Conservation (phyloP, 2,113 vertebrate species). For the Tetrax tetrax region DNA sequence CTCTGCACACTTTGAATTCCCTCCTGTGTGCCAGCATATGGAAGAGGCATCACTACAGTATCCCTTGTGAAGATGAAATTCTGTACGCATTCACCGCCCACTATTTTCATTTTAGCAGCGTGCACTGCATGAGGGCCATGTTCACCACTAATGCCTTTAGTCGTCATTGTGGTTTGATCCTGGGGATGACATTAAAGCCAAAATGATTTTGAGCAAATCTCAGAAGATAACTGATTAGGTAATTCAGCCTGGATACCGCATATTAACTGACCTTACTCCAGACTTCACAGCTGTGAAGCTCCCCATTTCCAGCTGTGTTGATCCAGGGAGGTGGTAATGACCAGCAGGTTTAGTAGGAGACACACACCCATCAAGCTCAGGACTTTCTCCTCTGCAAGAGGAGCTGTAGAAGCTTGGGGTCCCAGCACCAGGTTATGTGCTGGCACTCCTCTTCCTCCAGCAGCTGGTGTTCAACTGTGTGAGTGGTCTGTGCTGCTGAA, state of each 20-base stretch:
- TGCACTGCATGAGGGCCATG: neutral
- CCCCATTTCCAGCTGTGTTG: neutral
- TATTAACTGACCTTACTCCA: neutral
- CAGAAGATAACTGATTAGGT: neutral
- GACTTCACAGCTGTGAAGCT: neutral
- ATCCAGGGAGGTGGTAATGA: neutral
- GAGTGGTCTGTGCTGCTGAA: neutral
- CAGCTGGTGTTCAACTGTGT: neutral
- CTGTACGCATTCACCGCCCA: neutral
- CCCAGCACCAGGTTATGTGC: neutral
- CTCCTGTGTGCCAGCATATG: neutral
- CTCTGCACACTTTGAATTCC: neutral
- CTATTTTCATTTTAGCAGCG: neutral
- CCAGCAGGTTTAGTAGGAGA: neutral
- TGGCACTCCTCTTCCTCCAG: neutral
- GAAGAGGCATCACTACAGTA: neutral
- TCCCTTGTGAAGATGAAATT: neutral
- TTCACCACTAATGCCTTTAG: neutral
- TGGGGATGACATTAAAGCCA: neutral
- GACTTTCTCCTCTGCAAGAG: neutral
- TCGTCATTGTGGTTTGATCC: neutral
- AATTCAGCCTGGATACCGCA: neutral
- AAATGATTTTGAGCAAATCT: neutral
- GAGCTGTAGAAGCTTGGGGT: neutral
- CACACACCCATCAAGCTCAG: accelerated